phyloP scores from a whole-genome alignment of 2,888 invertebrate genomes.

The Morpho achilles region DNA sequence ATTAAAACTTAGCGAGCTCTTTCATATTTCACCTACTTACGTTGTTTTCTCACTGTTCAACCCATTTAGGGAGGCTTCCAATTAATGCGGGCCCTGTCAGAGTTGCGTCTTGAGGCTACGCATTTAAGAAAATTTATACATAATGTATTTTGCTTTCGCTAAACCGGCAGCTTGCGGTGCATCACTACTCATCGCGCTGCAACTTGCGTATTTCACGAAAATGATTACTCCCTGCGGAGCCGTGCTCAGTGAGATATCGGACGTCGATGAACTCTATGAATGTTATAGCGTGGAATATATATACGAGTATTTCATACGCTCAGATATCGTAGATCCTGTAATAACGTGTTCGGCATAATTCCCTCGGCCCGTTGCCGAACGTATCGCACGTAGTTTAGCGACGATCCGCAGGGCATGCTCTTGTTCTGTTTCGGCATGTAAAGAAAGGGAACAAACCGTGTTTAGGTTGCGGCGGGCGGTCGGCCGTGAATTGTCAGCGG shows the following conservation, averaged over 20 bases:
- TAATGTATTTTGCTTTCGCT: not conserved
- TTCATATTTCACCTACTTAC: conserved; percentile 63
- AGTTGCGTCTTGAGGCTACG: conserved; percentile 10
- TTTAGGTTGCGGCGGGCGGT: not conserved
- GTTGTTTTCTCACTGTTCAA: conserved; percentile 33
- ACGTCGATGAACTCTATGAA: not conserved
- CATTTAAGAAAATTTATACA: conserved; percentile 6
- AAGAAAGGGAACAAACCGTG: not conserved
- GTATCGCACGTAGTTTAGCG: no score
- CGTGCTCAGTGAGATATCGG: not conserved
- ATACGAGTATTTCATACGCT: not conserved
- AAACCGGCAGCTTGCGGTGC: not conserved
- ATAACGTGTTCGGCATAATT: no score
- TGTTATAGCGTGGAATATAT: not conserved
- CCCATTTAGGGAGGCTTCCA: conserved; percentile 32
- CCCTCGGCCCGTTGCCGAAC: no score
- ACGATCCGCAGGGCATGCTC: no score
- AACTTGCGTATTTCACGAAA: not conserved
- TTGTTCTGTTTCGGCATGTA: not conserved
- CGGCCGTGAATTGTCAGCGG: conserved; percentile 46
- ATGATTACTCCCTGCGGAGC: not conserved
- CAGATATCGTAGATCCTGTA: not conserved
- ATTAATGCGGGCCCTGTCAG: conserved; percentile 31
- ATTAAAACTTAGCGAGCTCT: conserved; percentile 68
- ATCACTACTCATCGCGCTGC: not conserved